Percentiles rank a stretch among this genome's conserved stretches.
Evolutionary conservation across 2,113 vertebrate genomes (phyloP).

Genomic region (Tachysurus vachellii): DNA sequence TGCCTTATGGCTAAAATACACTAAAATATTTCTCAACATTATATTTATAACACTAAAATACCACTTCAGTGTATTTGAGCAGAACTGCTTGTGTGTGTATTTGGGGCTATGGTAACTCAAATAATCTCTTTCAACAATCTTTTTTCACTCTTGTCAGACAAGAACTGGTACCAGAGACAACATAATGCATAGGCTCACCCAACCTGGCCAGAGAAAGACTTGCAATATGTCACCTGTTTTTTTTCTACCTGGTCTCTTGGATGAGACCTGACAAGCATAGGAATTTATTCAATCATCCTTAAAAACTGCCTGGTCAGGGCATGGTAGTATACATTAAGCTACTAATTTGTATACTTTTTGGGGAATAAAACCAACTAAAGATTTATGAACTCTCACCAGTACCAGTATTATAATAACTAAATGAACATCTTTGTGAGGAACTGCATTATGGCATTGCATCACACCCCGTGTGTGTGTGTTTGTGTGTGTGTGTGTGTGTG

Average conservation of each 20-base stretch:
- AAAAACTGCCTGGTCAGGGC: not conserved
- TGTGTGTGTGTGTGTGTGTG: constrained; percentile 16
- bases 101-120: not conserved
- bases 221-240: not conserved
- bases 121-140: not conserved
- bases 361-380: not conserved
- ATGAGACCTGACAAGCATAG: not conserved
- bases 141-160: not conserved
- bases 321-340: not conserved
- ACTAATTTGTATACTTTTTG: not conserved
- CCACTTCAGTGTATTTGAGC: not conserved
- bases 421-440: not conserved
- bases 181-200: not conserved
- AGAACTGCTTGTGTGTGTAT: not conserved
- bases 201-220: not conserved
- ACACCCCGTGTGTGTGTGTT: not conserved
- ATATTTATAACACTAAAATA: not conserved
- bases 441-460: not conserved
- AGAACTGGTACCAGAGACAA: not conserved
- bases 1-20: not conserved
- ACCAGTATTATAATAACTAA: not conserved
- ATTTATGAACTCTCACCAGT: not conserved
- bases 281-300: not conserved
- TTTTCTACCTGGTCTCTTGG: not conserved
- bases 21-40: not conserved